A percentile compares a stretch with the other conserved stretches of the same genome.
These are phyloP conservation scores for Stegana nigrithorax DNA, from an alignment of 2,888 invertebrate species.

Conservation along the genomic window DNA sequence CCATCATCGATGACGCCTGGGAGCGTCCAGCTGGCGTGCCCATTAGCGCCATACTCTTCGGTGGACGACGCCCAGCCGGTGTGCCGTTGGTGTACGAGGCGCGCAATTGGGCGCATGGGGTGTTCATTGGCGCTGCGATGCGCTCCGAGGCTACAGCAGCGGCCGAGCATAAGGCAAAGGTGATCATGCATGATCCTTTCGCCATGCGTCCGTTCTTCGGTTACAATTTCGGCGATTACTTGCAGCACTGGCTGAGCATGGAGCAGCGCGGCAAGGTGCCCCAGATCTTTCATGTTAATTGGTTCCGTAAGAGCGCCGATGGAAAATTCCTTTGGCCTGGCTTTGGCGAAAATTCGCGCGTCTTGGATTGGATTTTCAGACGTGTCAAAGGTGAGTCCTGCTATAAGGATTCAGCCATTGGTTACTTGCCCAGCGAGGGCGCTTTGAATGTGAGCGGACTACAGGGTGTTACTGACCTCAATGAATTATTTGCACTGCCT, in stretches of 20 bases:
- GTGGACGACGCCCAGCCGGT: conserved; percentile 92
- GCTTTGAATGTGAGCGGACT: conserved; percentile 81
- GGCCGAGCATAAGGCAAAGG: conserved; percentile 92
- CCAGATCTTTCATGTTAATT: conserved; percentile 98
- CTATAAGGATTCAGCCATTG: conserved; percentile 81
- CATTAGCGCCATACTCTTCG: conserved; percentile 95
- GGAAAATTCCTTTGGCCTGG: conserved; percentile 99
- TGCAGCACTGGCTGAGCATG: conserved; percentile 95
- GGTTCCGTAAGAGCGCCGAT: conserved; percentile 90
- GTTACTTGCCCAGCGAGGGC: conserved; percentile 74
- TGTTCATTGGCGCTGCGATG: conserved; percentile 94
- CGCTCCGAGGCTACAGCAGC: conserved; percentile 98
- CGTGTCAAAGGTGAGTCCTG: conserved; percentile 84
- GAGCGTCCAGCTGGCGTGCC: conserved; percentile 94
- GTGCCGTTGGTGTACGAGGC: conserved; percentile 96
- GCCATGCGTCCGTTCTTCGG: conserved; percentile 99
- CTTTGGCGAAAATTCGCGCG: conserved; percentile 95
- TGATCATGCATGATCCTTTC: conserved; percentile 98
- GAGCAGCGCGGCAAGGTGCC: conserved; percentile 79
- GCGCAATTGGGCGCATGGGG: conserved; percentile 93
- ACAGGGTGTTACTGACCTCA: conserved; percentile 75
- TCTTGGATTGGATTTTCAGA: conserved; percentile 94
- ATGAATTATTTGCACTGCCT: conserved; percentile 85
- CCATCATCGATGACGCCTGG: conserved; percentile 94
- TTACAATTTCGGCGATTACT: conserved; percentile 97